Evolutionary conservation across 2,113 vertebrate species (phyloP), one percentile per base, ranked within the genome.

Genomic region (Channa argus): DNA sequence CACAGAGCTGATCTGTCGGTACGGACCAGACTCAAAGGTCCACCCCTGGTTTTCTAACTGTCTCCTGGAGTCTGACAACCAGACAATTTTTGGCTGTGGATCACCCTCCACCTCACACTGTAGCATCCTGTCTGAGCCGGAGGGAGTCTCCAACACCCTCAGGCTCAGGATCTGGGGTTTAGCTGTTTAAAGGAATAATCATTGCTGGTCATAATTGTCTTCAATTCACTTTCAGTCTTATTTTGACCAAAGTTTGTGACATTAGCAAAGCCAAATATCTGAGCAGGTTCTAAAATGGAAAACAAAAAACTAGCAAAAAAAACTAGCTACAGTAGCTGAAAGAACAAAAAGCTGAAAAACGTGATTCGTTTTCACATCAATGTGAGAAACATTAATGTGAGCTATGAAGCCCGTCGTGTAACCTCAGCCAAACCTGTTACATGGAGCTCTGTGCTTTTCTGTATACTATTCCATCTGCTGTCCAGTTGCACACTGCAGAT

Each of bases 401-500:
- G 24, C 24, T 24, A 24, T 24, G 24, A 24, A 24, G 24, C 24
- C 24, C 24, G 24, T 24, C 24, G 24, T 1, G 24, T 24, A 24
- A 24, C 24, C 24, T 24, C 24, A 24, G 24, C 24, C 24, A 24
- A 24, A 85, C 78, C 71, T 69, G 7, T n/a, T 0, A 86, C 68
- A 2, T 4, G 13, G 1, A 86, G 76, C 1, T 54, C 1, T 0
- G 10, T 63, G 14, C 43, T 0, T 41, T n/a, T 2, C 0, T 63
- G 7, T 1, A 0, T 1, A 0, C 0, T 0, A 0, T 2, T 0
- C 1, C 0, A 0, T 5, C 0, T 0, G 0, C 2, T 2, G 0
- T 80, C 59, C 53, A 83, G 12, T 14, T 61, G 34, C 63, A 83
- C 63, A 1, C 4, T 0, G 51, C 80, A 83, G 72, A 66, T 66